Conservation (phyloP, 2,113 vertebrate genomes). For the Axis porcinus region DNA sequence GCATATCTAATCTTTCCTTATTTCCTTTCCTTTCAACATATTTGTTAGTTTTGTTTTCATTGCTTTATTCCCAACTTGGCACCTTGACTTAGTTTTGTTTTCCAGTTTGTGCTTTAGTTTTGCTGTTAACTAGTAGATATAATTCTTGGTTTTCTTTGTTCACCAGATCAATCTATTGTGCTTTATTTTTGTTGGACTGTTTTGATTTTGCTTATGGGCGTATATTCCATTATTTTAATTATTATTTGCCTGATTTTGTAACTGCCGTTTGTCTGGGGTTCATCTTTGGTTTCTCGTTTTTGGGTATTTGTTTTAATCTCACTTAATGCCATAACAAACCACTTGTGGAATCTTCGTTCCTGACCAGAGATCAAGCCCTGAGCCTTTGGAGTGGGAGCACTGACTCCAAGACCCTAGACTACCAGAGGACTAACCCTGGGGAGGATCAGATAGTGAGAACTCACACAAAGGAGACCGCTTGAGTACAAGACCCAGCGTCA, state of each 20-base stretch:
- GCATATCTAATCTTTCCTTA: not conserved
- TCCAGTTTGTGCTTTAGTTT: not conserved
- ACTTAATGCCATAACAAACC: not conserved
- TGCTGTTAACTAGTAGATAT: not conserved
- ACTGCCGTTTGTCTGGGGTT: not conserved
- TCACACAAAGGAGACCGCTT: not conserved
- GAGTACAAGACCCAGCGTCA: not conserved
- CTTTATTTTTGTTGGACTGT: not conserved
- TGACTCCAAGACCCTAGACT: not conserved
- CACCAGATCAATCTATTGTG: not conserved
- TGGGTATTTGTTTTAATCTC: not conserved
- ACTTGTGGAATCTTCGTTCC: not conserved
- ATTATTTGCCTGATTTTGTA: not conserved
- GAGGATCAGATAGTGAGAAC: not conserved
- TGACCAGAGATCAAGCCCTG: not conserved
- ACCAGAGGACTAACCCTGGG: not conserved
- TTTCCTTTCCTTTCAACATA: not conserved
- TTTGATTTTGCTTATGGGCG: not conserved
- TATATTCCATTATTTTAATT: not conserved
- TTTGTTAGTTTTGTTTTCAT: not conserved
- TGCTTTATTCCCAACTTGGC: not conserved
- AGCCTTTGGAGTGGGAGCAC: not conserved
- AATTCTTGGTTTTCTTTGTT: not conserved
- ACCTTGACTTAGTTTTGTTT: not conserved
- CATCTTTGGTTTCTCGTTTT: not conserved